Evolutionary conservation across 2,797 vertebrate species (phyloP).

Genomic region (Acanthornis magna): DNA sequence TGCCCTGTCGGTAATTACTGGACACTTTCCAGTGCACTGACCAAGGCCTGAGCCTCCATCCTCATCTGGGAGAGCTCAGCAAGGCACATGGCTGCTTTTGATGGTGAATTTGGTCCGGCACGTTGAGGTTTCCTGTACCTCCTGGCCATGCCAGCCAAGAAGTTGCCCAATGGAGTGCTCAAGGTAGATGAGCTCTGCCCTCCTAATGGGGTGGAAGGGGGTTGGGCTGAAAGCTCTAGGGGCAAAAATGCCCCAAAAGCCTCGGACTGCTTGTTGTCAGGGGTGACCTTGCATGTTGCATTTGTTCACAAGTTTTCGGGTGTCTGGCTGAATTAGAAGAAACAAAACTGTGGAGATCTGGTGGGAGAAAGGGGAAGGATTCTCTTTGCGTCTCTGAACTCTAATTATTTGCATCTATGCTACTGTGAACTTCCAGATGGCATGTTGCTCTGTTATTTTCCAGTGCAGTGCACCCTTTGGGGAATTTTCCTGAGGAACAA

Average conservation of each 20-base stretch:
- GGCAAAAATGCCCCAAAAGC: background rate
- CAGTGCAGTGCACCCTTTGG: background rate
- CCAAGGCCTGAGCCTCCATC: background rate
- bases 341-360: background rate
- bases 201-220: rapidly evolving
- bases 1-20: background rate
- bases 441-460: background rate
- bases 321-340: background rate
- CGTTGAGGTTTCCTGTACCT: background rate
- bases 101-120: rapidly evolving
- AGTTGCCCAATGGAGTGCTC: background rate
- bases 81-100: background rate
- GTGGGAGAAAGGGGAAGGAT: background rate
- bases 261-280: background rate
- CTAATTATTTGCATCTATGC: constrained; percentile 20
- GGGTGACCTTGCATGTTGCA: background rate
- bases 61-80: background rate
- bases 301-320: background rate
- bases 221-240: background rate
- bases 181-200: rapidly evolving
- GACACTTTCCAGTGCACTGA: rapidly evolving
- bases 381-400: background rate
- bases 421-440: constrained; percentile 38
- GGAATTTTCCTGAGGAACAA: background rate
- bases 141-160: background rate